phyloP scores from a whole-genome alignment of 2,113 vertebrate genomes.

The Noturus placidus region DNA sequence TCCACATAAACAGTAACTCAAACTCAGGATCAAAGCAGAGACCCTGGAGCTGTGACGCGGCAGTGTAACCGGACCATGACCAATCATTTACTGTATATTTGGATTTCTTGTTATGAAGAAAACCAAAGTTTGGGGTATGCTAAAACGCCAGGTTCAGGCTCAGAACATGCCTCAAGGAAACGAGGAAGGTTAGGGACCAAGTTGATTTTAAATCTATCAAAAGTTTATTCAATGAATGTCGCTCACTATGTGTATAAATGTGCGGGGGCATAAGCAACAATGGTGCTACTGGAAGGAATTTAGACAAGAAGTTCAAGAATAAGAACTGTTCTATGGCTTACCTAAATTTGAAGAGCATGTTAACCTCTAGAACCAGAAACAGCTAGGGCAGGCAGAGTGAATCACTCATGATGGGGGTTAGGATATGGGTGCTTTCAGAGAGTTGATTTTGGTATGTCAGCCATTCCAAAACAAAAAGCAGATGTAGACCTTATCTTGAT shows the following conservation, averaged over 20 bases:
- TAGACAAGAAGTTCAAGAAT: conserved; percentile 52
- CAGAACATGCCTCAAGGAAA: conserved; percentile 46
- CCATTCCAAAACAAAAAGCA: conserved; percentile 51
- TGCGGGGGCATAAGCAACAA: background rate
- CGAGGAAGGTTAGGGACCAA: conserved; percentile 36
- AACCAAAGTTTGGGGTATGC: conserved; percentile 28
- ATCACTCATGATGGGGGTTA: conserved; percentile 44
- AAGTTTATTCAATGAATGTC: background rate
- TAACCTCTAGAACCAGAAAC: conserved; percentile 57
- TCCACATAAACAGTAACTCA: background rate
- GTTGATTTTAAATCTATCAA: conserved; percentile 35
- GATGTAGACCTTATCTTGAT: conserved; percentile 44
- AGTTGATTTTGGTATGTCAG: conserved; percentile 60
- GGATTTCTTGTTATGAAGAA: conserved; percentile 1
- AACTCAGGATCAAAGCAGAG: background rate
- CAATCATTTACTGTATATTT: conserved; percentile 5
- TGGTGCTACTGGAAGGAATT: conserved; percentile 46
- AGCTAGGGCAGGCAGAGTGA: conserved; percentile 59
- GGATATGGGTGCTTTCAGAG: conserved; percentile 46
- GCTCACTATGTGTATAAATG: background rate
- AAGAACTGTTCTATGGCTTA: conserved; percentile 58
- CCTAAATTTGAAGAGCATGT: conserved; percentile 54
- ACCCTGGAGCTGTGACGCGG: background rate
- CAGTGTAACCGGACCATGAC: background rate
- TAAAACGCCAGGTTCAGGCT: conserved; percentile 30